Percentiles rank a stretch among this genome's conserved stretches.
Conservation (phyloP, 2,888 invertebrate genomes). For the Entomobrya multifasciata region DNA sequence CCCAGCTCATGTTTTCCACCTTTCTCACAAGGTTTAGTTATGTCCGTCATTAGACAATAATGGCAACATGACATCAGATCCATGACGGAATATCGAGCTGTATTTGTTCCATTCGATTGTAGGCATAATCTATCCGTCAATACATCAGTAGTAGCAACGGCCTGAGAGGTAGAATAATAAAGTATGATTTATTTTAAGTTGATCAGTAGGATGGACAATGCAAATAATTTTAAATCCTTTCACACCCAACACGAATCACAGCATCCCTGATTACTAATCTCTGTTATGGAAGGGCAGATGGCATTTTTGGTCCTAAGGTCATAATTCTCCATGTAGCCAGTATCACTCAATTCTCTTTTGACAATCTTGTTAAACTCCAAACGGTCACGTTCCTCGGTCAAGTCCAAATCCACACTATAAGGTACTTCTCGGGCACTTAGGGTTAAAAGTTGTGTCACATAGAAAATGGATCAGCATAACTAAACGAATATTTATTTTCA, state of each 20-base stretch:
- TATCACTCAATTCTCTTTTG: background rate
- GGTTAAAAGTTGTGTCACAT: too few species aligned
- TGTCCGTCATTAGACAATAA: background rate
- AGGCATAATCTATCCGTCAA: slow-evolving; percentile 35
- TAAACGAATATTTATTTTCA: too few species aligned
- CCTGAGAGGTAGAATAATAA: background rate
- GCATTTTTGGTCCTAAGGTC: background rate
- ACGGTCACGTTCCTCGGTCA: background rate
- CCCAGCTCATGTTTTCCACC: background rate
- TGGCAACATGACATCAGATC: slow-evolving; percentile 15
- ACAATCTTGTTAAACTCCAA: background rate
- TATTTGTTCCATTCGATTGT: background rate
- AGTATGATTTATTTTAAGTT: background rate
- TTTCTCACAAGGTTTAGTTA: background rate
- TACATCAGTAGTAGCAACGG: slow-evolving; percentile 22
- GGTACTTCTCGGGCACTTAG: too few species aligned
- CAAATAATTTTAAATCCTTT: too few species aligned
- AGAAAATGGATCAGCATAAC: too few species aligned
- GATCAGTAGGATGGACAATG: too few species aligned
- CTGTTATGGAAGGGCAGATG: slow-evolving; percentile 36
- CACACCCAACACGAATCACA: slow-evolving; percentile 45
- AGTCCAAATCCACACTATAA: too few species aligned
- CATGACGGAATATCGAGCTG: background rate
- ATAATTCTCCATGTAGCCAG: background rate
- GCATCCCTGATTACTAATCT: background rate